Evolutionary conservation across 2,113 vertebrate genomes (phyloP), one percentile per base, ranked within the genome.

Genomic region (Meles meles): DNA sequence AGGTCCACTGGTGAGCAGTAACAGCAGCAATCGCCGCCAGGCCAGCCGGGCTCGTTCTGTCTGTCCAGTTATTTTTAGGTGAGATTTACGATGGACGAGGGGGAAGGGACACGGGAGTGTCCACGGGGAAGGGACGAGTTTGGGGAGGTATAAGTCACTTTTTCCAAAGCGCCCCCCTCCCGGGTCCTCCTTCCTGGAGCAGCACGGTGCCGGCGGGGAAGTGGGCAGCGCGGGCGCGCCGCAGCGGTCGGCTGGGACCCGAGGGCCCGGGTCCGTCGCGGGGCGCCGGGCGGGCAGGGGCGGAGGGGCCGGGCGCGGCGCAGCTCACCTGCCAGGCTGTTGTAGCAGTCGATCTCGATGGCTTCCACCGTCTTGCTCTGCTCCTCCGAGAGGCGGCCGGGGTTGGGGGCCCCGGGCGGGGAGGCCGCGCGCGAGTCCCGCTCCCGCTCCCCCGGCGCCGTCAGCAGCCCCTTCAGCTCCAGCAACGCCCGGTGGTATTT

Each of bases 281-380:
- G 5, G 86, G 65, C 14, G 31, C 12, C 1, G 63, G 74, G 80
- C 23, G 42, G 67, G 37, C 80, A 0, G 14, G 72, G 31, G 61
- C 55, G 94, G 77, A 44, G 85, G 37, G 65, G 34, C 37, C 8
- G 72, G 72, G 77, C 63, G 55, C 80, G 88, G 86, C 55, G 94
- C 95, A 52, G 96, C 99, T 98, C 98, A 99, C 99, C 99, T 98
- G 99, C 99, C 98, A 99, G 97, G 98, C 99, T 99, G 99, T 99
- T 99, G 99, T 99, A 99, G 98, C 99, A 99, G 98, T 99, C 99
- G 82, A 99, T 98, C 98, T 99, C 99, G 82, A 99, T 99, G 97
- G 99, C 99, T 98, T 99, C 99, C 98, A 99, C 99, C 88, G 99
- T 99, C 89, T 99, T 99, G 98, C 99, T 99, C 99, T 99, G 99